phyloP scores from a whole-genome alignment of 2,113 vertebrate genomes.

The Gallinago undulata region DNA sequence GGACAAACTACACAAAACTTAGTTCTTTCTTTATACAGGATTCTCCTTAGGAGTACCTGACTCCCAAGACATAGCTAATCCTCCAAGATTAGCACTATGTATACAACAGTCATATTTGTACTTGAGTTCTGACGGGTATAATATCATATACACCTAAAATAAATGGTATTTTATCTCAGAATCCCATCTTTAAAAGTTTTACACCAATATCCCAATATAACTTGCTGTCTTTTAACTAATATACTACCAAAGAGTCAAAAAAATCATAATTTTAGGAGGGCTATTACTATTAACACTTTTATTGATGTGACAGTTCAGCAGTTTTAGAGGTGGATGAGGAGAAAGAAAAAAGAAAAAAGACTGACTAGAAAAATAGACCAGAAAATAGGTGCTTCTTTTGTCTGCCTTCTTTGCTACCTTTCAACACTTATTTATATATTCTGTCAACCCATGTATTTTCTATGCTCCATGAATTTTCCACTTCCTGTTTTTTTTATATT shows the following conservation, averaged over 20 bases:
- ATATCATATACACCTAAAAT: neutral
- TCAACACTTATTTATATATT: neutral
- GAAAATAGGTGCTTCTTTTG: neutral
- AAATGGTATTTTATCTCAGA: neutral
- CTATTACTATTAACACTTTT: neutral
- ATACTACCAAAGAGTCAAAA: neutral
- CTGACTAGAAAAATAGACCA: neutral
- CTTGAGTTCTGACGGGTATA: neutral
- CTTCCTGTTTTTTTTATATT: neutral
- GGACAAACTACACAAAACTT: neutral
- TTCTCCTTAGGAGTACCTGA: neutral
- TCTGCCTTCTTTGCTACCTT: neutral
- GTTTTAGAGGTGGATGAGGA: neutral
- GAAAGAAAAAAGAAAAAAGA: neutral
- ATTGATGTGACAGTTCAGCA: neutral
- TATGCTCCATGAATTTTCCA: neutral
- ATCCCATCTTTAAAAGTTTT: neutral
- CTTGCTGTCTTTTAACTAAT: neutral
- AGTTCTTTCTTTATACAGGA: neutral
- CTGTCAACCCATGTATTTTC: neutral
- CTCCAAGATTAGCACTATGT: neutral
- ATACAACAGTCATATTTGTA: neutral
- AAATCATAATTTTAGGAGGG: accelerated
- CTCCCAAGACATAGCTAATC: neutral
- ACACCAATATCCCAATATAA: neutral